Evolutionary conservation across 2,113 vertebrate genomes (phyloP).

Genomic region (Psittacula cyanocephala): DNA sequence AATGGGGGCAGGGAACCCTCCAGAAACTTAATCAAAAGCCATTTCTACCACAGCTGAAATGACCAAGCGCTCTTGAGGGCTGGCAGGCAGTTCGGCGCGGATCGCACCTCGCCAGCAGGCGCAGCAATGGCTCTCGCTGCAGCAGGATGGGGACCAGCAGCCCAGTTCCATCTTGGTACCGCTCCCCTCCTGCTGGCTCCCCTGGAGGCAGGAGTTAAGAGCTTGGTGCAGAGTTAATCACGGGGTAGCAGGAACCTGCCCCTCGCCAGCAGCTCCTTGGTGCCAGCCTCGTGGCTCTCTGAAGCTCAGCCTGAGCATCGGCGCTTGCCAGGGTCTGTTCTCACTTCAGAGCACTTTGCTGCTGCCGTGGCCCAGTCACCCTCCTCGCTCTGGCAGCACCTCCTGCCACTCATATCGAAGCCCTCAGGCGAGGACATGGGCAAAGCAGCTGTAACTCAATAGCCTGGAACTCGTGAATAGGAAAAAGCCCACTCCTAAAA

Average conservation of each 20-base stretch:
- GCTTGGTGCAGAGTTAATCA: neutral
- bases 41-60: conserved; percentile 26
- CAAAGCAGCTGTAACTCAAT: conserved; percentile 29
- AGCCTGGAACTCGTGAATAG: neutral
- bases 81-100: neutral
- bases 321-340: neutral
- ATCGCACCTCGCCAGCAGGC: neutral
- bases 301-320: neutral
- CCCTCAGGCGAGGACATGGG: neutral
- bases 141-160: neutral
- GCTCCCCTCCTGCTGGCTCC: neutral
- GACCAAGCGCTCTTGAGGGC: neutral
- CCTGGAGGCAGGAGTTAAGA: neutral
- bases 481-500: neutral
- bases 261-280: neutral
- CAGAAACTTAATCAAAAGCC: conserved; percentile 40
- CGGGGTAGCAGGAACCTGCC: neutral
- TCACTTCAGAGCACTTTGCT: neutral
- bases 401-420: neutral
- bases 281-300: neutral
- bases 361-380: neutral
- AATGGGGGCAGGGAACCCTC: neutral
- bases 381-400: neutral
- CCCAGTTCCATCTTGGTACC: neutral
- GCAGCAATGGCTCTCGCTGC: neutral